A percentile compares a stretch with the other conserved stretches of the same genome.
These are phyloP conservation scores for Drosophila differens DNA, from an alignment of 2,888 invertebrate species.

Conservation along the genomic window DNA sequence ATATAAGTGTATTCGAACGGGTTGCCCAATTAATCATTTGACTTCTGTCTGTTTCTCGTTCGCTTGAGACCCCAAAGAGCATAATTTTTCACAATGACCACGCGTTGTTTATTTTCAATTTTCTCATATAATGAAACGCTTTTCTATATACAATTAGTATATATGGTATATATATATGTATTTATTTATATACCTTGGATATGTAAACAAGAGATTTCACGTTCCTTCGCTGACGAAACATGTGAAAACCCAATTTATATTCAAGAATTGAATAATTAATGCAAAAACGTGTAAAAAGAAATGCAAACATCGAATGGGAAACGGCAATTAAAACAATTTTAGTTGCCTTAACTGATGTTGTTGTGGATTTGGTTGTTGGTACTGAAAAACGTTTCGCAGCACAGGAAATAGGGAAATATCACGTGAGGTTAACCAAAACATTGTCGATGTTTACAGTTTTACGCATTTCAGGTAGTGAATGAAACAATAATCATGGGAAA, in stretches of 20 bases:
- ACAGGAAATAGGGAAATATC: constrained; percentile 47
- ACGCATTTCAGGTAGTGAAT: constrained; percentile 23
- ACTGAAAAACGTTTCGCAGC: constrained; percentile 43
- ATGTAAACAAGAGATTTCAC: constrained; percentile 63
- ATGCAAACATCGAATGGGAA: constrained; percentile 32
- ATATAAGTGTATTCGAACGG: constrained; percentile 8
- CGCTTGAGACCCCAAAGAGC: constrained; percentile 33
- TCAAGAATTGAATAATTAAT: constrained; percentile 38
- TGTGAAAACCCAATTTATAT: constrained; percentile 66
- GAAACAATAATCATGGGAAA: constrained; percentile 9
- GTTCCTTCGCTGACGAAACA: constrained; percentile 62
- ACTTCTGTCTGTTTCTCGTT: constrained; percentile 19
- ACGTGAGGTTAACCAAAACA: constrained; percentile 43
- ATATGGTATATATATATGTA: background rate
- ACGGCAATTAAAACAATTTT: constrained; percentile 21
- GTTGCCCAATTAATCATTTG: constrained; percentile 63
- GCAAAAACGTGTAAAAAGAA: constrained; percentile 38
- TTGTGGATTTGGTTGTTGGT: constrained; percentile 1
- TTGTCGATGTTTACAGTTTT: constrained; percentile 11
- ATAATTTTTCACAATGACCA: constrained; percentile 41
- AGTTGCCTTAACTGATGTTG: background rate
- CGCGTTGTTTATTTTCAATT: constrained; percentile 46
- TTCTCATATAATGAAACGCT: constrained; percentile 8
- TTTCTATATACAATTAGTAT: constrained; percentile 3
- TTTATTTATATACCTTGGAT: constrained; percentile 11